phyloP scores from a whole-genome alignment of 2,113 vertebrate genomes.

The Cyprinodon tularosa region DNA sequence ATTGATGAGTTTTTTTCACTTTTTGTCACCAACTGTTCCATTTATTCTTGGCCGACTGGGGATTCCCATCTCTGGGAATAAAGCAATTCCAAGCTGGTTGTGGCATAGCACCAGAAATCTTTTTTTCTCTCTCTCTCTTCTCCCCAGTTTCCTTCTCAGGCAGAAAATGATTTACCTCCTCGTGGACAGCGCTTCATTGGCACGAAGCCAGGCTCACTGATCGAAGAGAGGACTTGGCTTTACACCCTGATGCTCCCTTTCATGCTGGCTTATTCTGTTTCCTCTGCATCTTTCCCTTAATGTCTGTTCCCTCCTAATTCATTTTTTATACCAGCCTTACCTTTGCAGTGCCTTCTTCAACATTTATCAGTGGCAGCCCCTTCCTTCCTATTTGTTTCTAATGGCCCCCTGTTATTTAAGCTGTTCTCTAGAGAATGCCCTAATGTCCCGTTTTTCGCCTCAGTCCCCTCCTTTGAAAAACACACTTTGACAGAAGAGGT shows the following conservation, averaged over 20 bases:
- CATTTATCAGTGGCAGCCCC: conserved; percentile 4
- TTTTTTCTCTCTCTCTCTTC: conserved; percentile 50
- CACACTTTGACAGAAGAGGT: conserved; percentile 40
- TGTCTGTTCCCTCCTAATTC: conserved; percentile 28
- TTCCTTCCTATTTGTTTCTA: conserved; percentile 32
- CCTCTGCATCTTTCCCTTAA: conserved; percentile 29
- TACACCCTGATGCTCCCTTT: conserved; percentile 47
- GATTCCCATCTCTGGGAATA: conserved; percentile 77
- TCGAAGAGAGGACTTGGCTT: conserved; percentile 63
- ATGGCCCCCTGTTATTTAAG: conserved; percentile 54
- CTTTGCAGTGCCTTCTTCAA: conserved; percentile 17
- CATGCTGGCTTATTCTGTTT: conserved; percentile 34
- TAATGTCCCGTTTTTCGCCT: conserved; percentile 67
- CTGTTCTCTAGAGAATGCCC: conserved; percentile 53
- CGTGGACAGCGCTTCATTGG: conserved; percentile 69
- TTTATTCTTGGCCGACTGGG: conserved; percentile 77
- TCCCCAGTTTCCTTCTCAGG: conserved; percentile 71
- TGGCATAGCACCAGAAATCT: conserved; percentile 61
- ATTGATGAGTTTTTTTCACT: conserved; percentile 74
- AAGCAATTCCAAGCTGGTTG: conserved; percentile 73
- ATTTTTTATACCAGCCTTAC: conserved; percentile 24
- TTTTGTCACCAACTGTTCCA: conserved; percentile 73
- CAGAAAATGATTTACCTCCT: conserved; percentile 80
- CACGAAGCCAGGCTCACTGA: conserved; percentile 70
- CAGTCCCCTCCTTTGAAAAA: conserved; percentile 54